phyloP scores from a whole-genome alignment of 2,113 vertebrate species.

The Lophura nycthemera region DNA sequence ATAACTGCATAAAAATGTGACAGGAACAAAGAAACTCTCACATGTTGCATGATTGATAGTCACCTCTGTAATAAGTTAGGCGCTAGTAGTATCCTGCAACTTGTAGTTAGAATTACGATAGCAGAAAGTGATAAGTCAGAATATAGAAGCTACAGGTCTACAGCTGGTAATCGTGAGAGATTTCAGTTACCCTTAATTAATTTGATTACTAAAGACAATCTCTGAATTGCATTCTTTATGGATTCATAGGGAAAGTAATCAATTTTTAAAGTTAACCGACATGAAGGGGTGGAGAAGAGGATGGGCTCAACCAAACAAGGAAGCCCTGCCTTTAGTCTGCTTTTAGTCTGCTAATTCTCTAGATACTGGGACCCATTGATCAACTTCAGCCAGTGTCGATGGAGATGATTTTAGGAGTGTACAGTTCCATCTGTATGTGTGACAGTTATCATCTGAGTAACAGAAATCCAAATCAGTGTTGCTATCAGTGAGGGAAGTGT shows the following conservation, averaged over 20 bases:
- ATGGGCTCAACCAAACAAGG: neutral
- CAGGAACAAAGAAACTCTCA: neutral
- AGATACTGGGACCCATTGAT: neutral
- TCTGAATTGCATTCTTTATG: neutral
- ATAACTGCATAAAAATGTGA: neutral
- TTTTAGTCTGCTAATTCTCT: neutral
- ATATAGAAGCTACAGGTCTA: neutral
- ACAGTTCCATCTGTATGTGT: neutral
- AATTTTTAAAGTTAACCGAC: neutral
- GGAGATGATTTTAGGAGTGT: neutral
- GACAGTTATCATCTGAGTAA: too few species aligned
- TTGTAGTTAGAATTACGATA: neutral
- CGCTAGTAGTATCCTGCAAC: neutral
- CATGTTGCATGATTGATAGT: neutral
- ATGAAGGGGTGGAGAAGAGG: neutral
- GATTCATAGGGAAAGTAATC: neutral
- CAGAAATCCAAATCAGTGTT: neutral
- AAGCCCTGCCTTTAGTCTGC: neutral
- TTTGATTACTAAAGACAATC: neutral
- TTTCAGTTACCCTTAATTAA: neutral
- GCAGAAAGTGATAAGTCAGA: neutral
- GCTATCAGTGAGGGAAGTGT: neutral
- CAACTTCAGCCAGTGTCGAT: neutral
- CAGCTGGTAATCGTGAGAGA: neutral
- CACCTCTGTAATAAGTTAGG: neutral